These are phyloP conservation scores for Euphonia xanthogaster DNA, from an alignment of 2,797 vertebrate genomes.

Conservation along the genomic window DNA sequence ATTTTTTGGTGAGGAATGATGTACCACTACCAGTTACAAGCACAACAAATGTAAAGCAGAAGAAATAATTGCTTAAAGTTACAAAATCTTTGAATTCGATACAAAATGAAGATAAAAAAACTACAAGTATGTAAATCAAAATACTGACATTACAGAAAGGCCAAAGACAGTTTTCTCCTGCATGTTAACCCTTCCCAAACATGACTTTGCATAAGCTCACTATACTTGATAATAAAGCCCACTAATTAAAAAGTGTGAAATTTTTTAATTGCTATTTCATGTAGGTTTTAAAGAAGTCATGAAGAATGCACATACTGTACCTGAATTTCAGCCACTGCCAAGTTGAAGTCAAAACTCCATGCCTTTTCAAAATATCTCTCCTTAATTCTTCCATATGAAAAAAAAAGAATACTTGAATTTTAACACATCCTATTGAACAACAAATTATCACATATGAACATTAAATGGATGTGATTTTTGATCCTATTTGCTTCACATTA, in stretches of 20 bases:
- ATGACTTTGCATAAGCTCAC: not conserved
- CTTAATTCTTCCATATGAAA: conserved; percentile 66
- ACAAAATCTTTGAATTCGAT: not conserved
- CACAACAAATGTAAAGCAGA: not conserved
- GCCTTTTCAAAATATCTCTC: conserved; percentile 49
- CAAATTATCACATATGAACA: not conserved
- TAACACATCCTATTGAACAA: not conserved
- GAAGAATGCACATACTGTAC: conserved; percentile 44
- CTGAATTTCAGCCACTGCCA: conserved; percentile 76
- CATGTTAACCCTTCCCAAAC: not conserved
- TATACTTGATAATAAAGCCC: not conserved
- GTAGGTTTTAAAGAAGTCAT: not conserved
- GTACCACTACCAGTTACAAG: not conserved
- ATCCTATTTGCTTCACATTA: not conserved
- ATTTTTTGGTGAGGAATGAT: not conserved
- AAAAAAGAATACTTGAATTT: not conserved
- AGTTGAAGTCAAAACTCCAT: conserved; percentile 69
- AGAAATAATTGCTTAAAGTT: not conserved
- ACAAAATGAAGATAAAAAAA: not conserved
- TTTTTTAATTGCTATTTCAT: not conserved
- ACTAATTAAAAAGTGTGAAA: not conserved
- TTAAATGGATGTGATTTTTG: not conserved
- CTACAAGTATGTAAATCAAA: not conserved
- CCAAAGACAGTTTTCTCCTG: not conserved
- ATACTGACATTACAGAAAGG: not conserved